Evolutionary conservation across 2,888 invertebrate species (phyloP).

Genomic region (Nomada ruficornis): DNA sequence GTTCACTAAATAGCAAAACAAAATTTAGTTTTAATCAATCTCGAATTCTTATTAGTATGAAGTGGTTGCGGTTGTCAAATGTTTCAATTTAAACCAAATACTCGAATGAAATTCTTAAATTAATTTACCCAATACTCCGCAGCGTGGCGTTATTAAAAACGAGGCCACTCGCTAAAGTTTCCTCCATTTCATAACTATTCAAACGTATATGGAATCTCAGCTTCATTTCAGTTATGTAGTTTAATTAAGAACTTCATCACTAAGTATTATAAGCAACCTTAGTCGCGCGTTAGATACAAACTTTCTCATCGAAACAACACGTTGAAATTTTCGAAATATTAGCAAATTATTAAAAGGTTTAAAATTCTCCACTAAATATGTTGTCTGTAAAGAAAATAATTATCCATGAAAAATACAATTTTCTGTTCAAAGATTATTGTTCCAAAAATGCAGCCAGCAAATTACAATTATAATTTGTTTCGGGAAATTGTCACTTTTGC

Average conservation of each 20-base stretch:
- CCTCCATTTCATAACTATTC: not conserved
- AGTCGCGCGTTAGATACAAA: not conserved
- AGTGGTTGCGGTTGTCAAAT: too few relatives aligned
- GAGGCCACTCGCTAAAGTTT: not conserved
- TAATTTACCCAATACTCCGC: not conserved
- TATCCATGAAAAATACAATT: too few relatives aligned
- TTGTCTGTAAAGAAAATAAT: too few relatives aligned
- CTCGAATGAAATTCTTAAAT: not conserved
- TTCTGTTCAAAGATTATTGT: too few relatives aligned
- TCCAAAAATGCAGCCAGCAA: too few relatives aligned
- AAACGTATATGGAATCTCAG: not conserved
- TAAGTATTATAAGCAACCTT: slow-evolving; percentile 1
- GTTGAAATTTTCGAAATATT: too few relatives aligned
- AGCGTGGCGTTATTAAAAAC: not conserved
- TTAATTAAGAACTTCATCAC: slow-evolving; percentile 5
- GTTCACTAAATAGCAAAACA: too few relatives aligned
- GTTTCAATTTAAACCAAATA: not conserved
- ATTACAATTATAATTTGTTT: too few relatives aligned
- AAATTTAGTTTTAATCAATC: not conserved
- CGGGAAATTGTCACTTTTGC: too few relatives aligned
- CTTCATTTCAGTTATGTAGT: not conserved
- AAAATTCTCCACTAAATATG: too few relatives aligned
- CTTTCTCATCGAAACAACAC: too few relatives aligned
- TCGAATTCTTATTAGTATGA: not conserved
- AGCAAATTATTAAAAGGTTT: too few relatives aligned